Base-by-base conservation (phyloP, 2,888 invertebrate genomes). In the Pogonocherus hispidulus region DNA sequence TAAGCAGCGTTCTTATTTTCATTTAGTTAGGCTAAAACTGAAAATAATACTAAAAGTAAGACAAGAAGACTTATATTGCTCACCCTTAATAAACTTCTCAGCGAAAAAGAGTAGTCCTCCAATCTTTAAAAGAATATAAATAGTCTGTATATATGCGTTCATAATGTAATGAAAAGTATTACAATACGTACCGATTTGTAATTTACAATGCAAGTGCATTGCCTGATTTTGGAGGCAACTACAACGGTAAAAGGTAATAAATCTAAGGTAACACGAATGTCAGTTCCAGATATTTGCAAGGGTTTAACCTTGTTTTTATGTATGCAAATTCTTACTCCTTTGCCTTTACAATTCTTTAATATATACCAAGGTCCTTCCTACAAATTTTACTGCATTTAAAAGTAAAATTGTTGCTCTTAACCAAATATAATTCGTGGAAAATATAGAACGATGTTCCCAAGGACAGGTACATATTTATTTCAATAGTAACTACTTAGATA, bases 251-350 rank as follows among this genome's bases (percentile, higher is more conserved):
- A 44, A 49, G 65, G 70, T 60, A 70, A 73, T 75, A 75, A 75
- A 75, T 73, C 64, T 70, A 63, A 71, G 69, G 70, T 71, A 73
- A 68, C 72, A 65, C 72, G 69, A 66, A 63, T 71, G 75, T 72
- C 73, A 73, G 60, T 52, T 60, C 64, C 69, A 64, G 68, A 66
- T 68, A 70, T 73, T 75, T 70, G 75, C 73, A 72, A 70, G 66
- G 70, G 73, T 73, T 71, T 66, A 69, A 67, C 73, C 73, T 75
- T 72, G 70, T 66, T 72, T 72, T 63, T 67, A 60, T 63, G 41
- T 51, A 75, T 73, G 75, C 73, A 69, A 75, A 75, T 72, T 70
- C 47, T 35, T 62, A 16, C 19, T 63, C 56, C 60, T 51, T 57
- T 44, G 63, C 63, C 55, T 70, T 71, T 73, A 69, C 69, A 73